Conservation (phyloP, 1,140 invertebrate species). For the Planococcus citri region DNA sequence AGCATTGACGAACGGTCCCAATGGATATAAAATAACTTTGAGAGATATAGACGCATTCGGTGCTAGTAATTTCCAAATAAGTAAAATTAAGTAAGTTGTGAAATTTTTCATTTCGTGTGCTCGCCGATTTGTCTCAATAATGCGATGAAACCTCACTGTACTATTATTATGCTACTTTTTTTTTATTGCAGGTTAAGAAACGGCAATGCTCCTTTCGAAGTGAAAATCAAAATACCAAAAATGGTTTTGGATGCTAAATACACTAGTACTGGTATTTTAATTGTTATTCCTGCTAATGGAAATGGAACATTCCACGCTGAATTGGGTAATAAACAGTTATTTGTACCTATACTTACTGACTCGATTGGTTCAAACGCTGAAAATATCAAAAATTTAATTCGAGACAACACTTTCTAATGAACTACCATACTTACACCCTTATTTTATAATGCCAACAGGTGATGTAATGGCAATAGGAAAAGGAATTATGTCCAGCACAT, state of each 20-base stretch:
- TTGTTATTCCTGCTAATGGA: conserved; percentile 56
- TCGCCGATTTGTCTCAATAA: too few relatives aligned
- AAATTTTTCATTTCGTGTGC: not conserved
- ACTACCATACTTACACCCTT: too few relatives aligned
- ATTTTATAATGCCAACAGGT: conserved; percentile 19
- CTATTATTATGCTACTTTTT: too few relatives aligned
- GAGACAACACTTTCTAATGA: too few relatives aligned
- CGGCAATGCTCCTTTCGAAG: conserved; percentile 46
- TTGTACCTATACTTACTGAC: not conserved
- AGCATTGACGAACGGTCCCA: conserved; percentile 51
- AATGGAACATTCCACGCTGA: conserved; percentile 54
- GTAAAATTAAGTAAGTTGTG: conserved; percentile 44
- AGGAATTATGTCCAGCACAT: conserved; percentile 41
- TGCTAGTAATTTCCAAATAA: conserved; percentile 53
- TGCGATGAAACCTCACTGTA: too few relatives aligned
- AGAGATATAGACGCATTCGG: conserved; percentile 53
- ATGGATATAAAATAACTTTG: conserved; percentile 54
- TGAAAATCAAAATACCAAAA: conserved; percentile 48
- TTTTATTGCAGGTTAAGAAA: conserved; percentile 1
- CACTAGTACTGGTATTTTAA: conserved; percentile 52
- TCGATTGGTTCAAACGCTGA: not conserved
- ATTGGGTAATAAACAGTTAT: conserved; percentile 37
- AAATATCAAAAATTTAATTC: not conserved
- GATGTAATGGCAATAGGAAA: conserved; percentile 48
- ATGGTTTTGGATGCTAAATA: conserved; percentile 53